Percentiles rank a stretch among this genome's conserved stretches.
Conservation (phyloP, 2,888 invertebrate genomes). For the Andrena marginata region DNA sequence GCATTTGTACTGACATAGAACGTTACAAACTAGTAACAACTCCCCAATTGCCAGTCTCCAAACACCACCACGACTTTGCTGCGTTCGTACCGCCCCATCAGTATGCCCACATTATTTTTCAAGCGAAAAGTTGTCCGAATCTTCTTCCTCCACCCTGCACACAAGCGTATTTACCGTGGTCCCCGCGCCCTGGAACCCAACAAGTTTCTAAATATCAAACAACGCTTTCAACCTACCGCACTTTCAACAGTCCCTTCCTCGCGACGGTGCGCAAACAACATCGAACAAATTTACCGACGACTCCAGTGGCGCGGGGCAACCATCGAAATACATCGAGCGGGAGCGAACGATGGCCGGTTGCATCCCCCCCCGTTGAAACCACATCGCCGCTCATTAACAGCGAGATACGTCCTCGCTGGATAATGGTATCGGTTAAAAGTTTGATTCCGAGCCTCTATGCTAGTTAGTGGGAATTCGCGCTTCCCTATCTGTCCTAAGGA, state of each 20-base stretch:
- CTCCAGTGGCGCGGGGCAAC: constrained; percentile 12
- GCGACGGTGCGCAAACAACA: constrained; percentile 48
- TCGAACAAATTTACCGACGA: constrained; percentile 56
- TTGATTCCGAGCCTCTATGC: constrained; percentile 28
- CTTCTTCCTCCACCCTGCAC: neutral
- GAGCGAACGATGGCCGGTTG: constrained; percentile 23
- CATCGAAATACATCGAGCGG: constrained; percentile 32
- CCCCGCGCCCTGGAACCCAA: constrained; percentile 17
- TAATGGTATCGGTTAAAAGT: constrained; percentile 52
- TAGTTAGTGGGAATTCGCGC: constrained; percentile 41
- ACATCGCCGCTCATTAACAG: constrained; percentile 46
- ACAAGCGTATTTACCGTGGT: constrained; percentile 36
- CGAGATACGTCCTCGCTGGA: constrained; percentile 27
- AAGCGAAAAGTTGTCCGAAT: neutral
- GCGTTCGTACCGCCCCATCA: neutral
- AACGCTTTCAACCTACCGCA: constrained; percentile 49
- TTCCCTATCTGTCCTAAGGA: constrained; percentile 41
- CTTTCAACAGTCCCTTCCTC: constrained; percentile 36
- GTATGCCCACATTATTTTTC: neutral
- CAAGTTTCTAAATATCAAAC: constrained; percentile 54
- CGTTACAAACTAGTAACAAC: neutral
- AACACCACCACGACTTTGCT: neutral
- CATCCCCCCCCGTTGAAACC: constrained; percentile 23
- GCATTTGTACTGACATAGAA: neutral
- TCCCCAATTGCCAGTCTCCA: neutral